A percentile compares a stretch with the other conserved stretches of the same genome.
These are phyloP conservation scores for Yponomeuta evonymella DNA, from an alignment of 2,888 invertebrate genomes.

Conservation along the genomic window DNA sequence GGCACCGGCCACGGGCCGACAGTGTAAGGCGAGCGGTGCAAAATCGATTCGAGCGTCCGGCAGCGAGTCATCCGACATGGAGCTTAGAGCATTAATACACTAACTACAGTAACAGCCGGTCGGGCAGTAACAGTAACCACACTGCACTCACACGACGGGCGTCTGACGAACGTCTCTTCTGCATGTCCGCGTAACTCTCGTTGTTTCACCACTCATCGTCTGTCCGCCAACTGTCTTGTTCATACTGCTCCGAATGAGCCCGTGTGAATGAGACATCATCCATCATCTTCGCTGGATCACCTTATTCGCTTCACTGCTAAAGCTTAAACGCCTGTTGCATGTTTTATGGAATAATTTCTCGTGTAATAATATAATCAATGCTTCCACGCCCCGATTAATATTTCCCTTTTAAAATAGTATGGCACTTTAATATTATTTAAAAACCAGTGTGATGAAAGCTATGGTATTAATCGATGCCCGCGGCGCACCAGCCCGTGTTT, in stretches of 20 bases:
- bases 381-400: constrained; percentile 58
- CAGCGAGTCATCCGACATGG: constrained; percentile 61
- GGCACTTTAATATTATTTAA: constrained; percentile 65
- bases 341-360: constrained; percentile 33
- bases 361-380: constrained; percentile 48
- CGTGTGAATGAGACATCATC: constrained; percentile 20
- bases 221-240: constrained; percentile 20
- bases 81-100: constrained; percentile 75
- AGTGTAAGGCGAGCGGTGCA: constrained; percentile 54
- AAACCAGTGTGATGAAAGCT: constrained; percentile 45
- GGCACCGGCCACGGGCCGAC: constrained; percentile 9
- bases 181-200: constrained; percentile 31
- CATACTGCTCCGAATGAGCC: constrained; percentile 18
- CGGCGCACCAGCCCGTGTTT: constrained; percentile 53
- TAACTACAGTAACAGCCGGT: constrained; percentile 62
- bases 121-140: constrained; percentile 53
- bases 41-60: constrained; percentile 63
- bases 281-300: constrained; percentile 21
- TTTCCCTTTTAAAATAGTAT: constrained; percentile 63
- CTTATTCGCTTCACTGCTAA: constrained; percentile 34
- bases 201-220: constrained; percentile 13
- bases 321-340: constrained; percentile 59
- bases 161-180: constrained; percentile 23
- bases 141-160: constrained; percentile 47
- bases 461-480: constrained; percentile 52